Base-by-base conservation (phyloP, 1,140 invertebrate genomes). In the Macrosteles quadrilineatus region DNA sequence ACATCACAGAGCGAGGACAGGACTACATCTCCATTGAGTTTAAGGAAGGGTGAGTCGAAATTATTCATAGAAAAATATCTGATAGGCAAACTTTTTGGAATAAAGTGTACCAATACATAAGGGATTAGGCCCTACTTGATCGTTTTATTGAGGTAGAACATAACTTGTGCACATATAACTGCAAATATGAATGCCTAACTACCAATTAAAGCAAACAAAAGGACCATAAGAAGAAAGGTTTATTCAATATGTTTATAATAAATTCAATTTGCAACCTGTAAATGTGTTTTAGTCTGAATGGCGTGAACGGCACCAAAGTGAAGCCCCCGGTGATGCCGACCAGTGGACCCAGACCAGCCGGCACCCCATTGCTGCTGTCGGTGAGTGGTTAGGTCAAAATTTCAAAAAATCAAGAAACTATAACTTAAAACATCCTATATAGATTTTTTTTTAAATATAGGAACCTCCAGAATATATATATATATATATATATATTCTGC, bases 1-100 rank as follows among this genome's bases (percentile, higher is more conserved):
- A 59, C 25, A 59, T 59, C 9, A 25, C 27, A 9, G 55, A 59
- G 21, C 25, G 27, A 59, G 55, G 55, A 59, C 21, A 29, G 12
- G 55, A 59, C 55, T 59, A 59, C 55, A 59, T 59, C 25, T 2
- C 55, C 21, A 25, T 59, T 3, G 55, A 59, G 55, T 27, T 59
- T n/a, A 59, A 59, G 25, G 55, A 59, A 6, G 55, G 55, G 55
- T 59, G 23, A 25, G 55, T 29, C 6, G 4, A 59, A 53, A 11
- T 19, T 17, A 53, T 19, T 53, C 6, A 19, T 53, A 53, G 19
- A 11, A 40, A 9, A 9, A 40, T 40, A 17, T 40, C 6, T 9
- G 17, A 17, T 40, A 17, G 6, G 6, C 17, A 9, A 6, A 9
- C 6, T 40, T 6, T 40, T 40, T 40, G 17, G 17, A 40, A 40